Base-by-base conservation (phyloP, 2,797 vertebrate species). In the Neopelma chrysocephalum region DNA sequence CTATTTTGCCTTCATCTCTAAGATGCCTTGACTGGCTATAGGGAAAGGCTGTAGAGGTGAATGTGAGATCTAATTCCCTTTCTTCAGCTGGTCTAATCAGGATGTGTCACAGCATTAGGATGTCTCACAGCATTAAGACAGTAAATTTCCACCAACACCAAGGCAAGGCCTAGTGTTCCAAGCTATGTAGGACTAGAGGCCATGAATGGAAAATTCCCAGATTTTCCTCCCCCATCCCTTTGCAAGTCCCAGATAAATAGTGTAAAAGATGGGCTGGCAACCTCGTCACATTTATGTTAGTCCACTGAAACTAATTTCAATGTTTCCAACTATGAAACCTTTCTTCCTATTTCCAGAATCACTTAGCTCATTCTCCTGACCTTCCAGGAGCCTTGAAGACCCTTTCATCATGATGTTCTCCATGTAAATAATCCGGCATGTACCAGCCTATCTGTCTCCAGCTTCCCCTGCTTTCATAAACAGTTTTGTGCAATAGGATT, bases 401-500 rank as follows among this genome's bases (percentile, higher is more conserved):
- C 65, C 87, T 92, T 96, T 93, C 85, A 92, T 87, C 83, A 51
- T 42, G 12, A 81, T 84, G 42, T 51, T 90, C 57, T 77, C 40
- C 78, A 51, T 36, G 32, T 90, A 95, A 95, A 87, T 89, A 93
- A 89, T 75, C 31, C 29, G 9, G 53, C 75, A 85, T 0, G 14
- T 80, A 80, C 57, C 78, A 87, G 75, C 69, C 86, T 79, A 88
- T 95, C 70, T 85, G 88, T 91, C 81, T 95, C 83, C 75, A 95
- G 48, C 75, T 87, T 90, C 79, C 48, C 61, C 40, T 68, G 47
- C 65, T 96, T 94, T 94, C 90, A 69, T 92, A 95, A 97, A 95
- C 83, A 94, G 80, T 90, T 96, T 89, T 81, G 65, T 93, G 81
- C 83, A 95, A 95, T 25, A 94, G 53, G 15, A 51, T 93, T 89